A percentile compares a stretch with the other conserved stretches of the same genome.
Evolutionary conservation across 2,888 invertebrate genomes (phyloP).

Genomic region (Aphidoletes aphidimyza): DNA sequence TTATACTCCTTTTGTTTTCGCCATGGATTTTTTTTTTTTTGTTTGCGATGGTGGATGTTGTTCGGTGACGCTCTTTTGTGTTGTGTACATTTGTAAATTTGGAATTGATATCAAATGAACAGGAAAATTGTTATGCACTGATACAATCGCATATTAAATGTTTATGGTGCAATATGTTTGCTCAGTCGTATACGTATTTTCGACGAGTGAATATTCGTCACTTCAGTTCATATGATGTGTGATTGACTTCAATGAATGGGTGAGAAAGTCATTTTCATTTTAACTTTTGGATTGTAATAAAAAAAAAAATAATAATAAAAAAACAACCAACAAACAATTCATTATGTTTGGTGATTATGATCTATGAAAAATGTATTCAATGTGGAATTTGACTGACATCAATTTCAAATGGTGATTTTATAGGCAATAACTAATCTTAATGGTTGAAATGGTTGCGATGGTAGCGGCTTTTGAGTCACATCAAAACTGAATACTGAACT

Average conservation of each 20-base stretch:
- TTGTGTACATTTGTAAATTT: not conserved
- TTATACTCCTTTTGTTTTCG: not conserved
- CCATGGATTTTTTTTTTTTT: not conserved
- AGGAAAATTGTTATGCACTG: conserved; percentile 49
- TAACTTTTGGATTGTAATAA: not conserved
- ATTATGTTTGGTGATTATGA: not conserved
- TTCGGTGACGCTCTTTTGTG: not conserved
- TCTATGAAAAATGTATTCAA: not conserved
- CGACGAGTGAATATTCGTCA: not conserved
- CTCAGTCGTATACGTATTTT: not conserved
- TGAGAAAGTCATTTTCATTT: too few relatives aligned
- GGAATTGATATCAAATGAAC: conserved; percentile 49
- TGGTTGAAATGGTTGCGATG: too few relatives aligned
- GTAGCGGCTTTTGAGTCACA: too few relatives aligned
- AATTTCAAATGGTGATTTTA: too few relatives aligned
- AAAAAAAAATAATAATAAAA: not conserved
- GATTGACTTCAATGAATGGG: not conserved
- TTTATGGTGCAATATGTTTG: conserved; percentile 28
- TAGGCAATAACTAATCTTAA: too few relatives aligned
- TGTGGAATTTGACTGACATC: too few relatives aligned
- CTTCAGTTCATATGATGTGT: not conserved
- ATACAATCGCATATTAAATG: conserved; percentile 52
- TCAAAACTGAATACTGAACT: too few relatives aligned
- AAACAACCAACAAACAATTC: not conserved
- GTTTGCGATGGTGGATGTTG: not conserved